Evolutionary conservation across 2,113 vertebrate species (phyloP).

Genomic region (Oreamnos americanus): DNA sequence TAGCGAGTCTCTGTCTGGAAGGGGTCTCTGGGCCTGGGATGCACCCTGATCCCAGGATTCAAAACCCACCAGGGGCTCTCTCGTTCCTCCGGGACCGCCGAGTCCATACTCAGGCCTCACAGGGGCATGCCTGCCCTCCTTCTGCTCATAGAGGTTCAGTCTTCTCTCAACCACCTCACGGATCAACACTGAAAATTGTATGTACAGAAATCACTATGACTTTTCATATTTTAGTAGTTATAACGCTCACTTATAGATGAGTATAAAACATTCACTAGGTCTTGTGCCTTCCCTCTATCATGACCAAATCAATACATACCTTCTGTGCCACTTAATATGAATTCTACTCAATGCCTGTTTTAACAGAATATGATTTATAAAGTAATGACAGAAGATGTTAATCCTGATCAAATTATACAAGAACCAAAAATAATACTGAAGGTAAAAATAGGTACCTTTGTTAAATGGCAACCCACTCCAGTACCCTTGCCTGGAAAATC

Average conservation of each 20-base stretch:
- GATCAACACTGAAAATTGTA: slow-evolving; percentile 84
- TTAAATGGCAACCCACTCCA: not conserved
- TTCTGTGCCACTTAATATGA: not conserved
- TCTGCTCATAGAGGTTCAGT: slow-evolving; percentile 51
- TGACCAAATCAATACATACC: not conserved
- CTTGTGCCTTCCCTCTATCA: not conserved
- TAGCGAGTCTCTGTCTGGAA: not conserved
- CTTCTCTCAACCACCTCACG: slow-evolving; percentile 81
- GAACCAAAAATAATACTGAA: not conserved
- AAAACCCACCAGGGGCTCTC: fast-evolving
- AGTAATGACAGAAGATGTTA: not conserved
- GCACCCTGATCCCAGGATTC: not conserved
- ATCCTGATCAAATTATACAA: not conserved
- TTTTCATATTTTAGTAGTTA: not conserved
- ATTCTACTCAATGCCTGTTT: not conserved
- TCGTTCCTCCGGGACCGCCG: fast-evolving
- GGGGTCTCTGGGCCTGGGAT: fast-evolving
- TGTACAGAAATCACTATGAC: not conserved
- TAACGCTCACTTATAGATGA: not conserved
- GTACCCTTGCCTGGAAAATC: not conserved
- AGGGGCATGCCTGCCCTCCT: fast-evolving
- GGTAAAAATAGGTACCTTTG: not conserved
- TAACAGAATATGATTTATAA: not conserved
- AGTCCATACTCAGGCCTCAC: fast-evolving
- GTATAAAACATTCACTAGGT: not conserved